phyloP scores from a whole-genome alignment of 53 echinoderm and acorn worm species.

The Hippasteria phrygiana region DNA sequence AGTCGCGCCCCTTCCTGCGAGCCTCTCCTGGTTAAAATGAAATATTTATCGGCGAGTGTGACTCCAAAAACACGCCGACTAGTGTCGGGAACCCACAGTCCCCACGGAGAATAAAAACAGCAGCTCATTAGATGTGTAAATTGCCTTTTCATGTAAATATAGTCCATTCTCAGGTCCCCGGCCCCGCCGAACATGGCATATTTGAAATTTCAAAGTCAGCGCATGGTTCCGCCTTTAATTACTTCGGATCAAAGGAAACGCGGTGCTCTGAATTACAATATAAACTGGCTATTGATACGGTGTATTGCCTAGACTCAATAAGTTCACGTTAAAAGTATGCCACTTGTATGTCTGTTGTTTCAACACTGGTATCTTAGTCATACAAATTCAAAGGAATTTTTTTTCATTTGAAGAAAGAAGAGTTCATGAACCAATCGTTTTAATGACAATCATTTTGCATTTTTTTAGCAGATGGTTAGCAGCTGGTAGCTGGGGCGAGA shows the following conservation, averaged over 20 bases:
- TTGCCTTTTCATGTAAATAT: slow-evolving; percentile 62
- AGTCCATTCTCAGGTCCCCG: slow-evolving; percentile 11
- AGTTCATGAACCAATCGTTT: too few species aligned
- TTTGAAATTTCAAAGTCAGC: slow-evolving; percentile 42
- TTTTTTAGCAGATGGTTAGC: too few species aligned
- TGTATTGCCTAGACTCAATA: background rate
- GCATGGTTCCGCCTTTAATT: slow-evolving; percentile 54
- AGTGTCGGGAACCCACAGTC: slow-evolving; percentile 1
- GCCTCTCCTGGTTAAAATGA: slow-evolving; percentile 35
- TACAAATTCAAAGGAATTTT: too few species aligned
- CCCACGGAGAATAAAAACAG: slow-evolving; percentile 4
- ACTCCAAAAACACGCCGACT: slow-evolving; percentile 26
- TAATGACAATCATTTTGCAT: too few species aligned
- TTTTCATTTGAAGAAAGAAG: too few species aligned
- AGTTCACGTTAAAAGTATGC: too few species aligned
- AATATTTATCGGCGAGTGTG: slow-evolving; percentile 53
- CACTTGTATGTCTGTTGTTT: too few species aligned
- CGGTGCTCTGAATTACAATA: background rate
- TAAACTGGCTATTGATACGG: background rate
- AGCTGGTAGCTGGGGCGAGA: too few species aligned
- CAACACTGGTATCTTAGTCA: too few species aligned
- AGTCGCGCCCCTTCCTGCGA: slow-evolving; percentile 4
- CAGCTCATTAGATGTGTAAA: slow-evolving; percentile 63
- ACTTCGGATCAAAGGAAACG: slow-evolving; percentile 17
- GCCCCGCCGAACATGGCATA: slow-evolving; percentile 21